Evolutionary conservation across 2,797 vertebrate species (phyloP).

Genomic region (Aratinga solstitialis): DNA sequence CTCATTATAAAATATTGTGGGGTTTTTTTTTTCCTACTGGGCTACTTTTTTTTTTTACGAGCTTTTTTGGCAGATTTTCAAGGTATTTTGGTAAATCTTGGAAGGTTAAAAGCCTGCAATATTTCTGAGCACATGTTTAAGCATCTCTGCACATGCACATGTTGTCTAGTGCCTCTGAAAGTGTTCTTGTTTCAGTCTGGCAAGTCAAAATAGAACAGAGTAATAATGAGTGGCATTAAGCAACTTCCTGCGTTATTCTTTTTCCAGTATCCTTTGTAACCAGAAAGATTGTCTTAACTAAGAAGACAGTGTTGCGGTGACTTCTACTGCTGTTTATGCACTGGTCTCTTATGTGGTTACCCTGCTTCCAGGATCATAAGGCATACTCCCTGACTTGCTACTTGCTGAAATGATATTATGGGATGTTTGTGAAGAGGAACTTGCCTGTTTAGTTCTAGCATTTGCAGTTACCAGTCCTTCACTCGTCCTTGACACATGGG

Average conservation of each 20-base stretch:
- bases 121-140: background rate
- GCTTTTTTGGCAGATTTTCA: background rate
- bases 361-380: background rate
- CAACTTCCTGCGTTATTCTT: background rate
- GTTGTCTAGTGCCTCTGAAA: background rate
- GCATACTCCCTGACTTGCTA: background rate
- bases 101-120: background rate
- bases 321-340: background rate
- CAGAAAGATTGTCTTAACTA: background rate
- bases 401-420: background rate
- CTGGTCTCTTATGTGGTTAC: background rate
- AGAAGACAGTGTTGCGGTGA: background rate
- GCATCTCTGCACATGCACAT: background rate
- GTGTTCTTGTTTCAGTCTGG: background rate
- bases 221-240: background rate
- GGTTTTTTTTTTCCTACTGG: background rate
- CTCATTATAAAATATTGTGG: background rate
- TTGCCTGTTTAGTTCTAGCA: background rate
- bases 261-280: background rate
- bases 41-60: background rate
- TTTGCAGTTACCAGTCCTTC: background rate
- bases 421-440: background rate
- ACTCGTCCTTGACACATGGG: background rate
- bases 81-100: background rate
- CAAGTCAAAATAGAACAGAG: background rate